Conservation (phyloP, 2,113 vertebrate species). For the Paralichthys olivaceus region DNA sequence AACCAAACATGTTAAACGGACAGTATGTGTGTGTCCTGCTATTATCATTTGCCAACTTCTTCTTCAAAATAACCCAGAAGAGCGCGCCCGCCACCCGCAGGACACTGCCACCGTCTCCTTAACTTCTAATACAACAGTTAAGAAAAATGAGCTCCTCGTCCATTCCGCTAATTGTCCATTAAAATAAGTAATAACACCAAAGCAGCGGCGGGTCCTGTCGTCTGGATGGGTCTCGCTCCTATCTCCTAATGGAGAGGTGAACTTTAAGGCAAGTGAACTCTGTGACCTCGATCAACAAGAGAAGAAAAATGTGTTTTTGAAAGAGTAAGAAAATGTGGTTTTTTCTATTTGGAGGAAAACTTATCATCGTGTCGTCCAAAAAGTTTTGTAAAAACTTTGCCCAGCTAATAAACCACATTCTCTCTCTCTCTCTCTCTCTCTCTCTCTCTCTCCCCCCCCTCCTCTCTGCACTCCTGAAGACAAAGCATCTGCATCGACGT, state of each 20-base stretch:
- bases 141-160: neutral
- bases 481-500: neutral
- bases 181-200: neutral
- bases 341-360: too few relatives aligned
- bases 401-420: too few relatives aligned
- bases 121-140: neutral
- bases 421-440: too few relatives aligned
- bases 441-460: too few relatives aligned
- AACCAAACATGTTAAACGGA: neutral
- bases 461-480: too few relatives aligned
- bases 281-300: slow-evolving; percentile 6
- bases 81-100: slow-evolving; percentile 63
- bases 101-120: neutral
- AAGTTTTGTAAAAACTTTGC: too few relatives aligned
- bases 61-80: neutral
- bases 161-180: neutral
- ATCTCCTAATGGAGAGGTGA: neutral
- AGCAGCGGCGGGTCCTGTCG: neutral
- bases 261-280: neutral
- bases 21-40: too few relatives aligned
- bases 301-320: neutral
- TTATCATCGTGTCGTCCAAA: too few relatives aligned
- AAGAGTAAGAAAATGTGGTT: too few relatives aligned
- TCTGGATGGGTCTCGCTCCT: neutral
- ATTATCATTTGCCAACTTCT: neutral